Evolutionary conservation across 2,888 invertebrate species (phyloP), one percentile per base, ranked within the genome.

Genomic region (Pardosa pseudoannulata): DNA sequence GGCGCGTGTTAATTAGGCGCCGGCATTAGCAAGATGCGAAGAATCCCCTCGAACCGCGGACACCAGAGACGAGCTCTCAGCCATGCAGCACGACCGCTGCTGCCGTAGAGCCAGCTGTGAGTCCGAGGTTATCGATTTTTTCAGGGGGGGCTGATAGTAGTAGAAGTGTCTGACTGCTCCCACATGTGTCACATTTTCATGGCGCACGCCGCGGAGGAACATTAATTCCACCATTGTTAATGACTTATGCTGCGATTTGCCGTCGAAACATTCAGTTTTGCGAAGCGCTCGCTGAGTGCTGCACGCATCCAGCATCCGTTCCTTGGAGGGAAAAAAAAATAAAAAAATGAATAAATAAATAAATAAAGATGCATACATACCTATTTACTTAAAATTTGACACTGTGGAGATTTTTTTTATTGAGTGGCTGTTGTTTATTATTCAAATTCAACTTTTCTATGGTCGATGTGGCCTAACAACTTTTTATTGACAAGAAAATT

Each of bases 181-280:
- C 81, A 81, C 82, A 87, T 87, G 82, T 87, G 87, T 87, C 79
- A 87, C 87, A 87, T 87, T 87, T 82, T 73, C 87, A 87, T 87
- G 70, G 87, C 81, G 80, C 87, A 74, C 79, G 80, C 81, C 70
- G 79, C 79, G 75, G 73, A 71, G 76, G 62, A 80, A 78, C 87
- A 87, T 87, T 87, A 87, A 87, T 87, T 87, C 87, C 41, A 75
- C 87, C 87, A 87, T 87, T 87, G 87, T 87, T 87, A 87, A 87
- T 87, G 87, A 87, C 87, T 82, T 82, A 79, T 78, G 87, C 87
- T 73, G 82, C 75, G 87, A 87, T 87, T 87, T 87, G 78, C 78
- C 76, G 82, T 72, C 79, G 56, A 31, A 82, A 82, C 68, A 65
- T 64, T 85, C 83, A 85, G 78, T 85, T 85, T 78, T 79, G 83